Evolutionary conservation across 2,113 vertebrate species (phyloP).

Genomic region (Sakesphorus luctuosus): DNA sequence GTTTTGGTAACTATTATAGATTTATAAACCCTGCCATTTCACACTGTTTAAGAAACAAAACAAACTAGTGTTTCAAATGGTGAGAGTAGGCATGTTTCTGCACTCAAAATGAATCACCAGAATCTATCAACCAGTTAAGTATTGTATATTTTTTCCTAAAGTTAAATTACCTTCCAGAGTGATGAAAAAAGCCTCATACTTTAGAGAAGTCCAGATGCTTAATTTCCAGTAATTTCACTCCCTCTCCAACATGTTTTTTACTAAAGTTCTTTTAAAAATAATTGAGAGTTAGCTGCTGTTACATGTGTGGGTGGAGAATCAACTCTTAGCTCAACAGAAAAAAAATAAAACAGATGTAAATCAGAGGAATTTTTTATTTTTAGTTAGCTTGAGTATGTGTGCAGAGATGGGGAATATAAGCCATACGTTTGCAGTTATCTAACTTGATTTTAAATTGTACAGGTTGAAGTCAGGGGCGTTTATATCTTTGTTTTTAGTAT

Average conservation of each 20-base stretch:
- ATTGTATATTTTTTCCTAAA: not conserved
- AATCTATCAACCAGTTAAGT: constrained; percentile 13
- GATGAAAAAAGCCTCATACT: not conserved
- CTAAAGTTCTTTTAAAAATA: not conserved
- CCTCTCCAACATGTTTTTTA: not conserved
- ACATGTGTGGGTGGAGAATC: constrained; percentile 33
- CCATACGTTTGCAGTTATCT: not conserved
- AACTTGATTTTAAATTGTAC: not conserved
- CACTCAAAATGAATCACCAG: constrained; percentile 25
- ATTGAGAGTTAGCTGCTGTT: constrained; percentile 5
- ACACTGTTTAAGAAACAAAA: not conserved
- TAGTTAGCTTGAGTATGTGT: not conserved
- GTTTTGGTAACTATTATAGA: not conserved
- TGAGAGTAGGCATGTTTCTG: constrained; percentile 26
- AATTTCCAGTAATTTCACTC: constrained; percentile 15
- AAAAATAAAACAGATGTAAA: not conserved
- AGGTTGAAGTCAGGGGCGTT: not conserved
- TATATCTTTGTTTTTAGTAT: not conserved
- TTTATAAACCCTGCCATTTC: constrained; percentile 11
- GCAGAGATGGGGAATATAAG: not conserved
- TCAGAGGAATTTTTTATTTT: constrained; percentile 10
- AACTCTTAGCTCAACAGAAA: constrained; percentile 7
- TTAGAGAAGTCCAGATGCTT: not conserved
- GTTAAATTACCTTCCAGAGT: not conserved
- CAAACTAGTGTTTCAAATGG: not conserved